Conservation (phyloP, 2,797 vertebrate genomes). For the Periparus ater region DNA sequence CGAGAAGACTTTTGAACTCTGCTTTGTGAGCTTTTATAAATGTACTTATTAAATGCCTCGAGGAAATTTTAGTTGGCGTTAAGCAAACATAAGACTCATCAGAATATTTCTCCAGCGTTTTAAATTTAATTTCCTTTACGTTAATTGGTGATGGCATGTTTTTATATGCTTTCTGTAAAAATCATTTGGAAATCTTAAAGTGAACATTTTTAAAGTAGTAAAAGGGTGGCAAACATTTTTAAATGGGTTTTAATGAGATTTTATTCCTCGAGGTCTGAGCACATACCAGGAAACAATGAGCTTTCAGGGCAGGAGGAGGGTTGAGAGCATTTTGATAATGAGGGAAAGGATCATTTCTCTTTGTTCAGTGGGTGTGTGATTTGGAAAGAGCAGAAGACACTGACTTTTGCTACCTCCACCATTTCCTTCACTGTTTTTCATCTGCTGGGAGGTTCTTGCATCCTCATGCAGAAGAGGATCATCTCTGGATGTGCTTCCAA, state of each 20-base stretch:
- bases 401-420: not conserved
- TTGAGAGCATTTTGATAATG: not conserved
- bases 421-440: not conserved
- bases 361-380: not conserved
- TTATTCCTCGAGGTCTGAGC: not conserved
- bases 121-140: conserved; percentile 44
- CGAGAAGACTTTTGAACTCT: conserved; percentile 63
- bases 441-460: not conserved
- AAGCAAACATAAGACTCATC: conserved; percentile 60
- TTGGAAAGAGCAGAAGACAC: not conserved
- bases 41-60: conserved; percentile 66
- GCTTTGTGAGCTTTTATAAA: conserved; percentile 71
- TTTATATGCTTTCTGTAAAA: conserved; percentile 27
- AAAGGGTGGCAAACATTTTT: not conserved
- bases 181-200: not conserved
- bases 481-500: not conserved
- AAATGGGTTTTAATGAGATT: not conserved
- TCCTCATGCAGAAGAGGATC: not conserved
- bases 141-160: conserved; percentile 13
- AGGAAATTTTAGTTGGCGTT: conserved; percentile 38
- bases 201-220: not conserved
- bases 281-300: not conserved
- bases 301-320: not conserved
- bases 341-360: not conserved
- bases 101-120: conserved; percentile 30